These are phyloP conservation scores for Poeciliopsis infans DNA, from an alignment of 2,797 vertebrate species.

Conservation along the genomic window DNA sequence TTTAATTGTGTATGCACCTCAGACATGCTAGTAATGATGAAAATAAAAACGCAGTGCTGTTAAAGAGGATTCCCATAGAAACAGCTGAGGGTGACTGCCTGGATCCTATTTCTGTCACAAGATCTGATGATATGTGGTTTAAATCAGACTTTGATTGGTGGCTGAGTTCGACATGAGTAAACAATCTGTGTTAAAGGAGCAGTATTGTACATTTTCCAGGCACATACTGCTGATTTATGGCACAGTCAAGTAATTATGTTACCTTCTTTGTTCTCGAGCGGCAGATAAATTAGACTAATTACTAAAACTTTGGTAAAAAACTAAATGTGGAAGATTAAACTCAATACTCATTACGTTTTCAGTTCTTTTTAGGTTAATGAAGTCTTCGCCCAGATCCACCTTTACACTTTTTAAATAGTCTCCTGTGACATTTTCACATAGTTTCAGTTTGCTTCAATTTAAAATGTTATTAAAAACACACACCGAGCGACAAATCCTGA, in stretches of 20 bases:
- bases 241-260: no score
- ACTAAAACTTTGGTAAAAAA: neutral
- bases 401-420: neutral
- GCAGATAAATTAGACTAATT: neutral
- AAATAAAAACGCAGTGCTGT: neutral
- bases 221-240: no score
- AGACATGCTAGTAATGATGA: neutral
- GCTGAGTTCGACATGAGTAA: neutral
- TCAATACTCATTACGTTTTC: neutral
- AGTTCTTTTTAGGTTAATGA: neutral
- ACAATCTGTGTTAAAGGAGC: neutral
- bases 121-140: neutral
- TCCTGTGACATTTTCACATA: neutral
- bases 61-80: slow-evolving; percentile 1
- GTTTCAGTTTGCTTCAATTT: neutral
- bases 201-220: no score
- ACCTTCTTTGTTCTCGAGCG: neutral
- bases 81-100: neutral
- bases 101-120: neutral
- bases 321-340: neutral
- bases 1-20: neutral
- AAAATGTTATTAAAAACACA: neutral
- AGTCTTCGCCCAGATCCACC: neutral
- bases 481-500: neutral
- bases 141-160: neutral